A percentile compares a stretch with the other conserved stretches of the same genome.
Evolutionary conservation across 1,140 invertebrate species (phyloP).

Genomic region (Phortica variegata): DNA sequence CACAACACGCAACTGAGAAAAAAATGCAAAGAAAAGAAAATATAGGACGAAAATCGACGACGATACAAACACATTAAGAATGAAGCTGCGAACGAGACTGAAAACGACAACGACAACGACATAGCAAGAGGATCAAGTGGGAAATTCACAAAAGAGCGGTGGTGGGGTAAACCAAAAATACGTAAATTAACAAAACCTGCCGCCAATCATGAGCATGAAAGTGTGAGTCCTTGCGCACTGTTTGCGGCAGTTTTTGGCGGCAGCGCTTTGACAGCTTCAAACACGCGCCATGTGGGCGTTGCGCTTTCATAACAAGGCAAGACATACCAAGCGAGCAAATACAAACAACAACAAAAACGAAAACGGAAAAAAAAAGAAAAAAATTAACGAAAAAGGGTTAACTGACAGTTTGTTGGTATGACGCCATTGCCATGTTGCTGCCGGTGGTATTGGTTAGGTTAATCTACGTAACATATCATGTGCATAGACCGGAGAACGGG

Average conservation of each 20-base stretch:
- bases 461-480: too few species aligned
- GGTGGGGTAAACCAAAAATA: conserved; percentile 18
- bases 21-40: neutral
- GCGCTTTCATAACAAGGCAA: too few species aligned
- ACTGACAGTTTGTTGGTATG: too few species aligned
- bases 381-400: neutral
- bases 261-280: conserved; percentile 20
- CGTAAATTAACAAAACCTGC: conserved; percentile 50
- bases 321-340: too few species aligned
- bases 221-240: neutral
- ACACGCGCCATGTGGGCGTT: conserved; percentile 16
- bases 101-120: too few species aligned
- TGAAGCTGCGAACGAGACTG: too few species aligned
- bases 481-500: too few species aligned
- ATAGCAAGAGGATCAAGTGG: too few species aligned
- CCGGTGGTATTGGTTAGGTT: too few species aligned
- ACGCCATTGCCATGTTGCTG: too few species aligned
- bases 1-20: conserved; percentile 14
- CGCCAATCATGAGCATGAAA: conserved; percentile 36
- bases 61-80: conserved; percentile 2
- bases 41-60: neutral
- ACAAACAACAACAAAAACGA: neutral
- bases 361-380: neutral
- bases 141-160: too few species aligned
- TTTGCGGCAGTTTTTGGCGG: conserved; percentile 1